These are phyloP conservation scores for Machimus atricapillus DNA, from an alignment of 2,888 invertebrate genomes.

Conservation along the genomic window DNA sequence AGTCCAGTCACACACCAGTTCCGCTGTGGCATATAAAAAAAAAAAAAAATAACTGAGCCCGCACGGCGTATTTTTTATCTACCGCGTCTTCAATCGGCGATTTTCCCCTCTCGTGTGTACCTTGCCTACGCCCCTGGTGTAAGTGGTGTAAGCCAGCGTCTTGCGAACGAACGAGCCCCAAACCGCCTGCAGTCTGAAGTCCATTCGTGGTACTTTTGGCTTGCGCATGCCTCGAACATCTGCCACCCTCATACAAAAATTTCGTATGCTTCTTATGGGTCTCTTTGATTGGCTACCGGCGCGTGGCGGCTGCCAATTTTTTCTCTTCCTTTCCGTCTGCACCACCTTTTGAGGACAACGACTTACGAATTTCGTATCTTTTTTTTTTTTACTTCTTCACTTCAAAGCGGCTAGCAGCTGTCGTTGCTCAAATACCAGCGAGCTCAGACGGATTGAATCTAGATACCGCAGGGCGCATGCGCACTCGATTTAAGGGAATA, in stretches of 20 bases:
- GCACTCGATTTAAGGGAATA: background rate
- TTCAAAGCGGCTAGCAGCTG: conserved; percentile 10
- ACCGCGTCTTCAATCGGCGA: background rate
- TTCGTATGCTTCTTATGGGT: background rate
- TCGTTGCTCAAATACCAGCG: conserved; percentile 1
- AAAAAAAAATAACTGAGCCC: background rate
- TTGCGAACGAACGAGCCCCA: background rate
- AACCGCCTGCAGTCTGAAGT: background rate
- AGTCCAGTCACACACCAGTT: background rate
- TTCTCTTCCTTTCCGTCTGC: conserved; percentile 13
- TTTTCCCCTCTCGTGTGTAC: background rate
- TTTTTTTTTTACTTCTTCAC: background rate
- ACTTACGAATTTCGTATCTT: background rate
- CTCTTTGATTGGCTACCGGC: conserved; percentile 33
- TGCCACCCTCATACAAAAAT: conserved; percentile 20
- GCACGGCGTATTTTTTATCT: background rate
- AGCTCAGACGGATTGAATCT: background rate
- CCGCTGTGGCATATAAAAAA: background rate
- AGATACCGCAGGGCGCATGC: background rate
- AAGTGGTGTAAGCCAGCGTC: background rate
- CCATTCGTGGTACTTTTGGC: background rate
- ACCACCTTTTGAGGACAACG: conserved; percentile 9
- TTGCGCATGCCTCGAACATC: conserved; percentile 7
- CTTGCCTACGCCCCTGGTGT: background rate
- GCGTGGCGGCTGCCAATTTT: conserved; percentile 38